These are phyloP conservation scores for Sarotherodon lohbergeri DNA, from an alignment of 2,113 vertebrate species.

Conservation along the genomic window DNA sequence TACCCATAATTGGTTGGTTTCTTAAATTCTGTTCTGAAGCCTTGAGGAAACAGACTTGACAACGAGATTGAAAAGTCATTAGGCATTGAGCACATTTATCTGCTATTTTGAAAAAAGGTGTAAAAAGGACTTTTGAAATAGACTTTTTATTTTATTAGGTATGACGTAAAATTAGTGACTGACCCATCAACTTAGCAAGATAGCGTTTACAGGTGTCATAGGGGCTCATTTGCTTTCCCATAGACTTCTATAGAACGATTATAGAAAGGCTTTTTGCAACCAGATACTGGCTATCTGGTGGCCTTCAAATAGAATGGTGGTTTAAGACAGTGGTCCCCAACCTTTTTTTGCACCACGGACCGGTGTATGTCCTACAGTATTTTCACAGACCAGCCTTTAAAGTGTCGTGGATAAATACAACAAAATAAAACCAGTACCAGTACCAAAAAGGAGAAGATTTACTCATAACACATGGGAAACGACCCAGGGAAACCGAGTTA, in stretches of 20 bases:
- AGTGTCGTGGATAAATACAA: background rate
- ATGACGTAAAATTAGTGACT: background rate
- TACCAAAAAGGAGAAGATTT: background rate
- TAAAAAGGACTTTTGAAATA: background rate
- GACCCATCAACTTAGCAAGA: background rate
- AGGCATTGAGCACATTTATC: background rate
- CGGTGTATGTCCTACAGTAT: background rate
- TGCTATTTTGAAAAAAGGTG: background rate
- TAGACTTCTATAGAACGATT: background rate
- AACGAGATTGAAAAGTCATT: background rate
- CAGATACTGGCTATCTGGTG: background rate
- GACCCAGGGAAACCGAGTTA: background rate
- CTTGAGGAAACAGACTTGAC: background rate
- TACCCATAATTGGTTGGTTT: background rate
- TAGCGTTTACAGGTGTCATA: background rate
- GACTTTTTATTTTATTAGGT: background rate
- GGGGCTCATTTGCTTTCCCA: background rate
- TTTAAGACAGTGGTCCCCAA: background rate
- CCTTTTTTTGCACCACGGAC: background rate
- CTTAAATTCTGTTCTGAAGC: background rate
- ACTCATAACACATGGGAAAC: background rate
- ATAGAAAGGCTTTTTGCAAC: background rate
- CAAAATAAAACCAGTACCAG: background rate
- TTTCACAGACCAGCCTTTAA: background rate
- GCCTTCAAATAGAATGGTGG: background rate